Percentiles rank a stretch among this genome's conserved stretches.
These are phyloP conservation scores for Tanytarsus gracilentus DNA, from an alignment of 2,888 invertebrate genomes.

Conservation along the genomic window DNA sequence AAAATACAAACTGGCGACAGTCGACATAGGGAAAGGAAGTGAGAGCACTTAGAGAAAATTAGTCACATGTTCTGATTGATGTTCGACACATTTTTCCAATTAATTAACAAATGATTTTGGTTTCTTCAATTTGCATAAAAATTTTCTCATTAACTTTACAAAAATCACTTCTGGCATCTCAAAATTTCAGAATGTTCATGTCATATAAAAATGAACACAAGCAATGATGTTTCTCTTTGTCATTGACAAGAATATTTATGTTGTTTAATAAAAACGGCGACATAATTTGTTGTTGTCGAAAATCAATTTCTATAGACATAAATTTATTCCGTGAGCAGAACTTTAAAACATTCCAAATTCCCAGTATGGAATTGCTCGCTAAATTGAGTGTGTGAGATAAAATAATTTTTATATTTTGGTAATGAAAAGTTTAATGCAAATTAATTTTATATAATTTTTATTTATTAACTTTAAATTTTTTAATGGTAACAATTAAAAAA, in stretches of 20 bases:
- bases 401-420: too few relatives aligned
- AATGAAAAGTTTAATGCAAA: too few relatives aligned
- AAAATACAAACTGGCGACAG: too few relatives aligned
- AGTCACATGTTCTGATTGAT: conserved; percentile 1
- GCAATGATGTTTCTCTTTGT: conserved; percentile 12
- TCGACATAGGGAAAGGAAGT: too few relatives aligned
- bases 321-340: too few relatives aligned
- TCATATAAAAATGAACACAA: conserved; percentile 10
- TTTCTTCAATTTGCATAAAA: background rate
- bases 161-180: background rate
- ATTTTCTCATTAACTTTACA: background rate
- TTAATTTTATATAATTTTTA: too few relatives aligned
- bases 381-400: too few relatives aligned
- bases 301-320: conserved; percentile 23
- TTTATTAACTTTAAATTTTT: too few relatives aligned
- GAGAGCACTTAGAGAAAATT: too few relatives aligned
- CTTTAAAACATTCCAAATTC: too few relatives aligned
- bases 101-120: background rate
- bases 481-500: too few relatives aligned
- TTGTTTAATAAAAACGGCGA: conserved; percentile 24
- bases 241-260: conserved; percentile 25
- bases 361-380: too few relatives aligned
- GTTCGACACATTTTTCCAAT: background rate
- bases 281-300: conserved; percentile 28
- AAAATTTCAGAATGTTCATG: background rate